These are phyloP conservation scores for Gandaritis pyraliata DNA, from an alignment of 2,888 invertebrate genomes.

Conservation along the genomic window DNA sequence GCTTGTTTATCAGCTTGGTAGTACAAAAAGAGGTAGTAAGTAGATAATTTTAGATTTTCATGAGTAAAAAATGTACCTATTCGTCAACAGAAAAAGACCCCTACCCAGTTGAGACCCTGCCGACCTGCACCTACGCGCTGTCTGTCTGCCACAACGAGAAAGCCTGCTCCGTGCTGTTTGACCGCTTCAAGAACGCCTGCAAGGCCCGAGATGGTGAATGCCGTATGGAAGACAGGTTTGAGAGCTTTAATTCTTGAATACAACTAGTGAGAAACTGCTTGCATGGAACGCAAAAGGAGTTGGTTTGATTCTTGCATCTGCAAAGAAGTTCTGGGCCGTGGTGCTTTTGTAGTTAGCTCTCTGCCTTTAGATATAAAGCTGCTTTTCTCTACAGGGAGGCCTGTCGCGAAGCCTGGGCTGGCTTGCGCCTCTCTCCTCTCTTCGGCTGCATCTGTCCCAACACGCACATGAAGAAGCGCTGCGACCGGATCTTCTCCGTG, in stretches of 20 bases:
- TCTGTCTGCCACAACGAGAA: conserved; percentile 93
- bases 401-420: conserved; percentile 95
- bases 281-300: no score
- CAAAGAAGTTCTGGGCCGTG: no score
- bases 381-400: conserved; percentile 86
- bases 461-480: conserved; percentile 93
- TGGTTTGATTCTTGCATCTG: background rate
- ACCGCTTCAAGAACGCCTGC: conserved; percentile 94
- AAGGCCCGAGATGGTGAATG: conserved; percentile 94
- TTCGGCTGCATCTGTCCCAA: conserved; percentile 97
- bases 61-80: background rate
- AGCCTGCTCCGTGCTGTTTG: conserved; percentile 91
- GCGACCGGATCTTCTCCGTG: conserved; percentile 94
- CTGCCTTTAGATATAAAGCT: conserved; percentile 3
- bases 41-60: no score
- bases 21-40: no score
- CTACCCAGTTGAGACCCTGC: conserved; percentile 94
- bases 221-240: conserved; percentile 94
- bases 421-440: conserved; percentile 93
- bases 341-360: no score
- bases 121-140: conserved; percentile 95
- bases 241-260: background rate
- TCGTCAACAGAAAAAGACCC: conserved; percentile 91
- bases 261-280: background rate
- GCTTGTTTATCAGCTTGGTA: background rate